Evolutionary conservation across 2,888 invertebrate species (phyloP), one percentile per base, ranked within the genome.

Genomic region (Spodoptera exigua): DNA sequence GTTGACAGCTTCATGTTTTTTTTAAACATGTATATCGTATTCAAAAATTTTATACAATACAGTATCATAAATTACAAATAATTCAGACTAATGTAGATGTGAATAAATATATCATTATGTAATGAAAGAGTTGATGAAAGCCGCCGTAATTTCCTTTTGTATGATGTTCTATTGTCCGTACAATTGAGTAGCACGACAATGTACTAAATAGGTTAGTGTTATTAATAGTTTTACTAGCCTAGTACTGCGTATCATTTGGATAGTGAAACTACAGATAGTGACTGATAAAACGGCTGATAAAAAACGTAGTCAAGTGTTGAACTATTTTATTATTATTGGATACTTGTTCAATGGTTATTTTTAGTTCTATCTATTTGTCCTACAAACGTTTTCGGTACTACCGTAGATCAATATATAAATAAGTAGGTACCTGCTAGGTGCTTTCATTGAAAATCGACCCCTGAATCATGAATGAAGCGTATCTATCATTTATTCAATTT

Each of bases 221-320:
- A 32, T 57, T 47, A 49, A 3, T 34, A 36, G 17, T 36, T 41
- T 27, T 34, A 46, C 35, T 49, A 56, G 39, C 5, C 34, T 57
- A 43, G 40, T 51, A 61, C 56, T 70, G 39, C 48, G 45, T 73
- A 62, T 62, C 49, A 13, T 52, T 40, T 51, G 35, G 21, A 54
- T 57, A 58, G 61, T 65, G 17, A 43, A 65, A 57, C 56, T 65
- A 59, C 40, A 56, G 65, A 75, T 70, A 74, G 71, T 56, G 35
- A 16, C 56, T 51, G 75, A 72, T 72, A 72, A 74, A 34, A 58
- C 43, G 9, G 12, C 45, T 51, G 65, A 74, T 75, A 61, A 61
- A 53, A n/a, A 53, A 45, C 34, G 18, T 21, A 39, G 16, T 34
- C 34, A 27, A 64, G 55, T 36, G 13, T 55, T 27, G 5, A 27